Base-by-base conservation (phyloP, 1,140 invertebrate species). In the Lepidostoma basale region DNA sequence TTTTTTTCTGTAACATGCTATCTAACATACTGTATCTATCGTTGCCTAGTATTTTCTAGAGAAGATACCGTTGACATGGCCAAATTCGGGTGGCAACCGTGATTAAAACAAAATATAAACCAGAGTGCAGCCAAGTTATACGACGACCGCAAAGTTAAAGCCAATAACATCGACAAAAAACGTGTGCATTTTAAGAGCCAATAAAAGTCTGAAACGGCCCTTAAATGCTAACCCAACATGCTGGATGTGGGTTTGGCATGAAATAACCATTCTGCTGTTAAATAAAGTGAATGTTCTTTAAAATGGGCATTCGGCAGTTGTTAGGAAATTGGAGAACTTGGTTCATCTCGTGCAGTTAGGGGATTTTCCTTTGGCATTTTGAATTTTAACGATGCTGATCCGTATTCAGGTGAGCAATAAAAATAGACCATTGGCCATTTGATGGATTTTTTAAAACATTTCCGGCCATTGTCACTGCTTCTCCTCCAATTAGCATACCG, bases 241-340 rank as follows among this genome's bases (percentile, higher is more conserved):
- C n/a, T n/a, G 20, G 44, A 22, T 12, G 18, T 22, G 44, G 20
- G 42, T 9, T 20, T 45, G 16, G 42, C 42, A 45, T 45, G 42
- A 45, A 45, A 45, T 45, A 47, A 23, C 44, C 44, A 47, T 47
- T 47, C 23, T 1, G 16, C 44, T 10, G 16, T 47, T 47, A 47
- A 47, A 47, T 47, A 47, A 47, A 47, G 16, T 22, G 44, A 22
- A 47, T 47, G 44, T 20, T 47, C 44, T 47, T 16, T 47, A 47
- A 47, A 47, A 47, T 22, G 18, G 44, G 18, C 16, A 3, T 23
- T 23, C 5, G 10, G 44, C 18, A 47, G n/a, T 47, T 47, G 44
- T 47, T 36, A 22, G 44, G 5, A 16, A 47, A 47, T 47, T 47
- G 44, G 20, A 47, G 10, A 47, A 22, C 20, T 20, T 47, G 6